phyloP scores from a whole-genome alignment of 2,888 invertebrate species.

The Alviniconcha strummeri region DNA sequence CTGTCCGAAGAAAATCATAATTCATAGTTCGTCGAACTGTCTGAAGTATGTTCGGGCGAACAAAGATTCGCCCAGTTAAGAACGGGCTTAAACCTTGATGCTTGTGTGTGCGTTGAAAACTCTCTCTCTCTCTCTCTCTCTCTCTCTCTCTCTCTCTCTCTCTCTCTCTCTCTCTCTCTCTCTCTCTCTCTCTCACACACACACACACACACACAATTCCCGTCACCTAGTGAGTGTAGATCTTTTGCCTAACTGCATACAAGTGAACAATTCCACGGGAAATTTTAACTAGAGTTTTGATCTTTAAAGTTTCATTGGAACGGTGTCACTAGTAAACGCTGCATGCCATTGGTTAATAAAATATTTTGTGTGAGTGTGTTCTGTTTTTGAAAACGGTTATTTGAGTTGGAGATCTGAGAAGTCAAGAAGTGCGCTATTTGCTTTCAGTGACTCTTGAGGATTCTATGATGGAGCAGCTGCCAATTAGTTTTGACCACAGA shows the following conservation, averaged over 20 bases:
- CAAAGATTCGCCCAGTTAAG: too few species aligned
- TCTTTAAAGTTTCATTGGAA: not conserved
- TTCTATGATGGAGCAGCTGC: too few species aligned
- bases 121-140: not conserved
- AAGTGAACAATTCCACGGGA: too few species aligned
- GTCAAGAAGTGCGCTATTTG: too few species aligned
- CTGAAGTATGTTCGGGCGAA: too few species aligned
- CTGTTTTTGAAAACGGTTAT: too few species aligned
- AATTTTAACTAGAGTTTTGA: not conserved
- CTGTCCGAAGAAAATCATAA: not conserved
- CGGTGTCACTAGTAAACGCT: too few species aligned
- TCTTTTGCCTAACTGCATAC: not conserved
- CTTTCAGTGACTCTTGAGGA: too few species aligned
- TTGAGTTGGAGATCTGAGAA: too few species aligned
- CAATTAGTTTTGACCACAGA: too few species aligned
- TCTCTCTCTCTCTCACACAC: not conserved
- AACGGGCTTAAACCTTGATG: not conserved
- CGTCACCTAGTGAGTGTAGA: not conserved
- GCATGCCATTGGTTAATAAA: not conserved
- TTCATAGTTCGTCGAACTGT: not conserved
- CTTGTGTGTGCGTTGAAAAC: not conserved
- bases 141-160: not conserved
- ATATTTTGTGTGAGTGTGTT: not conserved
- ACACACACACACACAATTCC: too few species aligned
- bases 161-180: not conserved